Percentiles rank a stretch among this genome's conserved stretches.
Conservation (phyloP, 2,888 invertebrate genomes). For the Ectemnius cavifrons region DNA sequence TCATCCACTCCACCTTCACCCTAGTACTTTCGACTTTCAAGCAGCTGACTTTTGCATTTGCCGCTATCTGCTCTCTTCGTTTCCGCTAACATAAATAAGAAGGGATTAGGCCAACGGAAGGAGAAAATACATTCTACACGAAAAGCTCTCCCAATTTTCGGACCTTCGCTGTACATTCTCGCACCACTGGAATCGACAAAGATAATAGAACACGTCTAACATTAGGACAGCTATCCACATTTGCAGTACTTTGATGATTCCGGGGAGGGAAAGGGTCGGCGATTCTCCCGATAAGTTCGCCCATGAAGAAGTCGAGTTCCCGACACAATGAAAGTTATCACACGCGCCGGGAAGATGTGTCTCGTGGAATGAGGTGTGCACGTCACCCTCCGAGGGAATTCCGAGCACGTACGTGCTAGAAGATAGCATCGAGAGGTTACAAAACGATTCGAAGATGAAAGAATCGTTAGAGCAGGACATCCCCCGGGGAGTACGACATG, state of each 20-base stretch:
- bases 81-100: no score
- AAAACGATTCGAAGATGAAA: slow-evolving; percentile 53
- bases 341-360: slow-evolving; percentile 1
- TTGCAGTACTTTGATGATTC: neutral
- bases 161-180: no score
- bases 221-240: neutral
- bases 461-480: slow-evolving; percentile 45
- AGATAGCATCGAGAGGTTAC: slow-evolving; percentile 37
- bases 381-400: slow-evolving; percentile 28
- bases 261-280: neutral
- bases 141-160: no score
- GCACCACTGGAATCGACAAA: neutral
- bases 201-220: neutral
- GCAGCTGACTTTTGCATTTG: no score
- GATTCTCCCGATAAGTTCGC: neutral
- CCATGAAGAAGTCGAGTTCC: neutral
- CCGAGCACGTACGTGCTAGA: slow-evolving; percentile 48
- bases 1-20: no score
- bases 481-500: slow-evolving; percentile 13
- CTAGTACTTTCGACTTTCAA: no score
- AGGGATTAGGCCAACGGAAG: no score
- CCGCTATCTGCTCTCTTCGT: no score
- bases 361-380: slow-evolving; percentile 12
- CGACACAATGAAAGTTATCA: slow-evolving; percentile 15
- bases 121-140: no score